Percentiles rank a stretch among this genome's conserved stretches.
Evolutionary conservation across 2,888 invertebrate genomes (phyloP).

Genomic region (Zygogramma bicolorata): DNA sequence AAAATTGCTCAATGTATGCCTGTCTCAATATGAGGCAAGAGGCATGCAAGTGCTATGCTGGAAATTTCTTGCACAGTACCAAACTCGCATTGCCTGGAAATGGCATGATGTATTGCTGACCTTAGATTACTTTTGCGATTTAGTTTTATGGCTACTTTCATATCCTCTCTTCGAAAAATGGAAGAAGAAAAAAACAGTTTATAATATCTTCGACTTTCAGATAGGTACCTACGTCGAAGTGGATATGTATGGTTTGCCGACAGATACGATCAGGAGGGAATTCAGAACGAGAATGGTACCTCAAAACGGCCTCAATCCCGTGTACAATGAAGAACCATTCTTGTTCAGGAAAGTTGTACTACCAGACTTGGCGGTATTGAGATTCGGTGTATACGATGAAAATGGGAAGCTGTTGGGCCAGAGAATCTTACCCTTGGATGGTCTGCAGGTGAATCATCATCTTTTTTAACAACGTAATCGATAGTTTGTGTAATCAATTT

Average conservation of each 20-base stretch:
- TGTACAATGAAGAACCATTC: slow-evolving; percentile 99
- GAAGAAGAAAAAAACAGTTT: no score
- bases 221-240: slow-evolving; percentile 98
- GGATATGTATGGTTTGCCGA: slow-evolving; percentile 96
- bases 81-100: no score
- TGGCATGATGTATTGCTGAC: no score
- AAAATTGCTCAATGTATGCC: no score
- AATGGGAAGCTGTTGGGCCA: slow-evolving; percentile 93
- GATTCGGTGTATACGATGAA: slow-evolving; percentile 99
- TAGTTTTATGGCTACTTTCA: no score
- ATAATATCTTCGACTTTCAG: no score
- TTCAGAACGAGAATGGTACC: slow-evolving; percentile 97
- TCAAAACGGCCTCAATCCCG: slow-evolving; percentile 97
- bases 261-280: slow-evolving; percentile 98
- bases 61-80: no score
- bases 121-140: no score
- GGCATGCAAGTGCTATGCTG: no score
- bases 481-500: no score
- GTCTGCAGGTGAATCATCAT: slow-evolving; percentile 69
- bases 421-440: slow-evolving; percentile 96
- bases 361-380: slow-evolving; percentile 95
- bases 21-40: no score
- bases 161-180: no score
- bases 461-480: not conserved
- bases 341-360: slow-evolving; percentile 98